Base-by-base conservation (phyloP, 1,140 invertebrate species). In the Nebria ingens region DNA sequence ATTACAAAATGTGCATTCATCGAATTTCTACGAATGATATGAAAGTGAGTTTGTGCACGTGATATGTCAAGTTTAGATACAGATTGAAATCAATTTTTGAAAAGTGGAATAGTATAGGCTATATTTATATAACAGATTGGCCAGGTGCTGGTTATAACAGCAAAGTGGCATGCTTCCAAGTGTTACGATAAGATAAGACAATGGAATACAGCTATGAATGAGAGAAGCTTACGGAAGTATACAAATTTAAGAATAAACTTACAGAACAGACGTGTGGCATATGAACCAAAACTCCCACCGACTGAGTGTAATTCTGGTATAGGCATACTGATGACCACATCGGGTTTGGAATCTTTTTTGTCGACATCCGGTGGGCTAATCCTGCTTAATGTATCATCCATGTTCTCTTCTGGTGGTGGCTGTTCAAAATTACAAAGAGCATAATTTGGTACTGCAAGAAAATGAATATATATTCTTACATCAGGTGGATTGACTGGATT, bases 231-330 rank as follows among this genome's bases (percentile, higher is more conserved):
- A n/a, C n/a, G n/a, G n/a, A n/a, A n/a, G n/a, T n/a, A n/a, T n/a
- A n/a, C n/a, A n/a, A n/a, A n/a, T n/a, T n/a, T n/a, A n/a, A n/a
- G n/a, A n/a, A n/a, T n/a, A 45, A 71, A 74, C 73, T 72, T 74
- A 75, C 73, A 70, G 70, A 76, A 82, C 83, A 76, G 75, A 91
- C 89, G 78, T 91, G 88, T 60, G 89, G 89, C 89, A 92, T 91
- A 66, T 91, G 86, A 62, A 89, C 87, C 58, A 91, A 76, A 56
- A 91, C 87, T 54, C 87, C 87, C n/a, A 58, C 88, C 86, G 51
- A 91, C 82, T 1, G 86, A 86, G 70, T 86, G 81, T 40, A 80
- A 77, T 62, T 89, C 86, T 17, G 81, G 77, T 55, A 69, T 67
- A 6, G 79, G 78, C 76, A 84, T 80, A 57, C 77, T 80, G 62